Evolutionary conservation across 2,113 vertebrate species (phyloP), one percentile per base, ranked within the genome.

Genomic region (Oryzias melastigma): DNA sequence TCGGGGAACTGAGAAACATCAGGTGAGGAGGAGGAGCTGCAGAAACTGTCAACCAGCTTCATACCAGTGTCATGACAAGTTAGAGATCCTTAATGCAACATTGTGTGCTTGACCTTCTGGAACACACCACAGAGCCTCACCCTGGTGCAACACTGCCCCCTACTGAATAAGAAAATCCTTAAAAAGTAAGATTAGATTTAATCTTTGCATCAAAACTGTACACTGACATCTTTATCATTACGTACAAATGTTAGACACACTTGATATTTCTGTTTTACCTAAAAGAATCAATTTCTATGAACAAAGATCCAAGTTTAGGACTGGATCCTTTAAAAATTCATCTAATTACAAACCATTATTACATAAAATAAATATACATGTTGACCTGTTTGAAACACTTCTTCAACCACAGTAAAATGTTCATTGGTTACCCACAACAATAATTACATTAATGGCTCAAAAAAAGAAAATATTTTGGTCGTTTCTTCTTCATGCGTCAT

Each of bases 1-100:
- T 29, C 20, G 55, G 51, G 55, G 52, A 68, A 52, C 49, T 24
- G 51, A 5, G 22, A 76, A 52, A 53, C 57, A 82, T 88, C 85
- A 88, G 82, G 82, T 88, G 85, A 89, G 79, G 77, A 68, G 83
- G 84, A 24, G 77, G 87, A 83, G 84, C 73, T 55, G 56, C 35
- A 58, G 58, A 22, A 63, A 61, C 10, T 77, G 72, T 81, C 8
- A 20, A 47, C 42, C 53, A 67, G 25, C 59, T 77, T 35, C 68
- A 80, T 75, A 66, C 72, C 80, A 68, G 54, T 74, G 76, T 73
- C 70, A 63, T 63, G 61, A 54, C 40, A 62, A 67, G 71, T 80
- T 77, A 78, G 43, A 70, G 77, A 78, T 71, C 62, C 69, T 71
- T 59, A 70, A 53, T 58, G 55, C 49, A 83, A 75, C 63, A 72